Conservation (phyloP, 2,888 invertebrate genomes). For the Gonocerus acuteangulatus region DNA sequence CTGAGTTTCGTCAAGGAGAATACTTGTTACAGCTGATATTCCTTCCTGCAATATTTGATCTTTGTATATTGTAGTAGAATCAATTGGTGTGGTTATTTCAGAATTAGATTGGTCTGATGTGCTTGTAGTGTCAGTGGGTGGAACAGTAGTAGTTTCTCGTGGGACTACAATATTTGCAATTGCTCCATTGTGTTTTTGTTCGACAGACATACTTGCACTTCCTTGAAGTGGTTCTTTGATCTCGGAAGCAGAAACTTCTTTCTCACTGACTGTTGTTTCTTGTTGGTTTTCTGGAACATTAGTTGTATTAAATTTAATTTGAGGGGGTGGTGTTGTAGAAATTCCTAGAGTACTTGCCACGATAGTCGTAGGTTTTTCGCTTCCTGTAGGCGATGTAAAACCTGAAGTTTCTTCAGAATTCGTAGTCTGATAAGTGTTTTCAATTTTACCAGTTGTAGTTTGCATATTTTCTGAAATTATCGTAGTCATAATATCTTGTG, state of each 20-base stretch:
- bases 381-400: not conserved
- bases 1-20: constrained; percentile 33
- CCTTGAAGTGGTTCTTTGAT: not conserved
- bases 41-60: constrained; percentile 37
- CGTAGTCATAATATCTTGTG: constrained; percentile 16
- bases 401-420: constrained; percentile 1
- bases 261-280: constrained; percentile 4
- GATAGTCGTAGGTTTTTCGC: constrained; percentile 1
- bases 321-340: not conserved
- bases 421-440: constrained; percentile 2
- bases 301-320: not conserved
- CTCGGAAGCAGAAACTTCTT: not conserved
- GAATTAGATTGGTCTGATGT: constrained; percentile 2
- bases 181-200: not conserved
- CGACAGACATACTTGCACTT: not conserved
- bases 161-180: not conserved
- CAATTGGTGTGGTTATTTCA: constrained; percentile 21
- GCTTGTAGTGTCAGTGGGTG: constrained; percentile 8
- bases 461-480: constrained; percentile 13
- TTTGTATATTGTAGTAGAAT: constrained; percentile 26
- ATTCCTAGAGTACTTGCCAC: not conserved
- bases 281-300: not conserved
- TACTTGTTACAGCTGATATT: constrained; percentile 39
- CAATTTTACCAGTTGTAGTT: constrained; percentile 8
- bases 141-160: not conserved